Evolutionary conservation across 2,888 invertebrate species (phyloP).

Genomic region (Apomyelois bistriatella): DNA sequence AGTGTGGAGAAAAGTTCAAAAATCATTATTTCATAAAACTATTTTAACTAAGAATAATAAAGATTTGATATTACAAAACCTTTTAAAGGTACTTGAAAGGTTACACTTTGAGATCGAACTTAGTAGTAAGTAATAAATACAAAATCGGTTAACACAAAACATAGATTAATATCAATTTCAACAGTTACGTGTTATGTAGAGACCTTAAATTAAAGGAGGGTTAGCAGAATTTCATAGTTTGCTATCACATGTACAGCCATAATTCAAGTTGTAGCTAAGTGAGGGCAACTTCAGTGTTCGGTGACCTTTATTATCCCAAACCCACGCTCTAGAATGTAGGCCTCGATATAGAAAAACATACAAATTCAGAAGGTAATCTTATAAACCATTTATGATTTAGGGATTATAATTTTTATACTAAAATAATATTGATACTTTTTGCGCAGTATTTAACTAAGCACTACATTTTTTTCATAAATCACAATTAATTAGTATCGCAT

Average conservation of each 20-base stretch:
- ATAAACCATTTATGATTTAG: no score
- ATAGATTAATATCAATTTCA: background rate
- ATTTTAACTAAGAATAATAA: no score
- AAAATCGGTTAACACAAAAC: background rate
- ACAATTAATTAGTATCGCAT: no score
- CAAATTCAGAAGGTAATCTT: background rate
- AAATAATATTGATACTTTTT: no score
- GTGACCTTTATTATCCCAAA: slow-evolving; percentile 10
- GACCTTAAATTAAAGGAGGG: background rate
- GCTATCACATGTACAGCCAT: background rate
- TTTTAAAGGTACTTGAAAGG: no score
- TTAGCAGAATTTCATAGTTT: slow-evolving; percentile 4
- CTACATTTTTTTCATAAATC: no score
- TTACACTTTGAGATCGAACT: no score
- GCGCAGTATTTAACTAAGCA: no score
- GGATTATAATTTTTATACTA: no score
- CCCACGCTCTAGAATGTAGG: slow-evolving; percentile 8
- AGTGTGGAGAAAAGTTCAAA: no score
- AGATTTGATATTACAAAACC: no score
- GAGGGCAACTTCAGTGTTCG: slow-evolving; percentile 4
- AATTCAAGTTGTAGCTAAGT: slow-evolving; percentile 10
- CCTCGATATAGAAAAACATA: background rate
- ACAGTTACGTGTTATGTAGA: background rate
- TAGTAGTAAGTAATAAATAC: background rate
- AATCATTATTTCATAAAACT: no score